These are phyloP conservation scores for Formica selysi DNA, from an alignment of 1,140 invertebrate species.

Conservation along the genomic window DNA sequence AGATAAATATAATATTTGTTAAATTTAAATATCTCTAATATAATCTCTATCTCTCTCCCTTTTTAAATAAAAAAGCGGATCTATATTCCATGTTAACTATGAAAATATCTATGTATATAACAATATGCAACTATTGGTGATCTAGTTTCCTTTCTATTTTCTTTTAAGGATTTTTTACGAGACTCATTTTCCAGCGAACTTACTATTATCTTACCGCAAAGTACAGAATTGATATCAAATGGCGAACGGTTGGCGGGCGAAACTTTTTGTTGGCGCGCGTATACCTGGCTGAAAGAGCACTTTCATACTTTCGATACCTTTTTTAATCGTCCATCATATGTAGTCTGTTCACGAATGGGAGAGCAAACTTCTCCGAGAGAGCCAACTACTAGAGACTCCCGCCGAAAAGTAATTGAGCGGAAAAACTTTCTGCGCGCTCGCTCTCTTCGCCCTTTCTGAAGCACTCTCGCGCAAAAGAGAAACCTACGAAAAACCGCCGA, in stretches of 20 bases:
- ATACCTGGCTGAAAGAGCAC: conserved; percentile 57
- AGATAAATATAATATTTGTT: background rate
- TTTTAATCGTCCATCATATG: conserved; percentile 64
- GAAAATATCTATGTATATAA: background rate
- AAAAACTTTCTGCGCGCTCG: conserved; percentile 55
- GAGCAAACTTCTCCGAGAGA: conserved; percentile 55
- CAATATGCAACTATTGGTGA: background rate
- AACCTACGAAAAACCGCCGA: conserved; percentile 57
- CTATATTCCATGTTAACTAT: background rate
- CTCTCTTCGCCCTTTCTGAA: conserved; percentile 9
- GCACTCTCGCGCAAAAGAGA: conserved; percentile 46
- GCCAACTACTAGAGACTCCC: conserved; percentile 54
- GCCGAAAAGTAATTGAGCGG: conserved; percentile 64
- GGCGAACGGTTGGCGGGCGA: conserved; percentile 2
- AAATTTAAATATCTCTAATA: background rate
- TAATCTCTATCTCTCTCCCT: too few relatives aligned
- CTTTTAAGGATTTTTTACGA: background rate
- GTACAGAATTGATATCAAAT: conserved; percentile 55
- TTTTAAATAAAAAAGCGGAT: too few relatives aligned
- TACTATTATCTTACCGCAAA: conserved; percentile 25
- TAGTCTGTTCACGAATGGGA: conserved; percentile 62
- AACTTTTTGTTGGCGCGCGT: conserved; percentile 44
- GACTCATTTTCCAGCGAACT: background rate
- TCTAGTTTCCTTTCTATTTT: background rate
- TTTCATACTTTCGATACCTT: conserved; percentile 61